Evolutionary conservation across 2,113 vertebrate genomes (phyloP).

Genomic region (Halcyon malimbica): DNA sequence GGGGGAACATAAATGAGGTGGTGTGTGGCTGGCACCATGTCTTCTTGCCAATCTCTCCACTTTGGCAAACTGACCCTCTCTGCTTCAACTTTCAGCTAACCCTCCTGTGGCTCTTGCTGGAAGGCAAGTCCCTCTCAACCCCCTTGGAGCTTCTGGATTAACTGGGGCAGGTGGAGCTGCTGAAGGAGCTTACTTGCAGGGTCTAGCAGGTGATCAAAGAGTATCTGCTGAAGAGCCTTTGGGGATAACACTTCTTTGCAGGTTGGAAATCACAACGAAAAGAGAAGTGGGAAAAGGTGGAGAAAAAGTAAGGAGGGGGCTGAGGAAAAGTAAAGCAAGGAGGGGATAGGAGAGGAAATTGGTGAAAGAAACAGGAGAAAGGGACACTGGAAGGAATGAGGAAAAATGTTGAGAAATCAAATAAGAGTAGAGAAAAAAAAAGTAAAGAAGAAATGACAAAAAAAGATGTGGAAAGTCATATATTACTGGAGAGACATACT

Average conservation of each 20-base stretch:
- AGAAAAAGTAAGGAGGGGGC: background rate
- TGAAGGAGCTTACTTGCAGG: background rate
- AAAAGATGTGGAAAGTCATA: background rate
- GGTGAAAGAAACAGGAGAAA: background rate
- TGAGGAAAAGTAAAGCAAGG: background rate
- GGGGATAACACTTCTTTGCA: background rate
- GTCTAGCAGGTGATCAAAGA: background rate
- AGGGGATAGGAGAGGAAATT: background rate
- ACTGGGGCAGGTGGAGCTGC: background rate
- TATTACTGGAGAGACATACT: background rate
- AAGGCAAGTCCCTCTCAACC: background rate
- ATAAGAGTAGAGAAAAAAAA: background rate
- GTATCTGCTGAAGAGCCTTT: background rate
- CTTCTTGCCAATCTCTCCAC: background rate
- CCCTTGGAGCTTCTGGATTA: background rate
- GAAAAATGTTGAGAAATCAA: background rate
- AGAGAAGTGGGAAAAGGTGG: background rate
- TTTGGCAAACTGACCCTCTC: background rate
- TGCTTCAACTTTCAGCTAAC: background rate
- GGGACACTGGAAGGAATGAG: background rate
- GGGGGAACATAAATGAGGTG: background rate
- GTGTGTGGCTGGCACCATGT: background rate
- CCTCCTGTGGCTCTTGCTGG: background rate
- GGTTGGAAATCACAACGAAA: background rate
- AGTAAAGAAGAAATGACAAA: background rate